Evolutionary conservation across 2,113 vertebrate species (phyloP).

Genomic region (Euleptes europaea): DNA sequence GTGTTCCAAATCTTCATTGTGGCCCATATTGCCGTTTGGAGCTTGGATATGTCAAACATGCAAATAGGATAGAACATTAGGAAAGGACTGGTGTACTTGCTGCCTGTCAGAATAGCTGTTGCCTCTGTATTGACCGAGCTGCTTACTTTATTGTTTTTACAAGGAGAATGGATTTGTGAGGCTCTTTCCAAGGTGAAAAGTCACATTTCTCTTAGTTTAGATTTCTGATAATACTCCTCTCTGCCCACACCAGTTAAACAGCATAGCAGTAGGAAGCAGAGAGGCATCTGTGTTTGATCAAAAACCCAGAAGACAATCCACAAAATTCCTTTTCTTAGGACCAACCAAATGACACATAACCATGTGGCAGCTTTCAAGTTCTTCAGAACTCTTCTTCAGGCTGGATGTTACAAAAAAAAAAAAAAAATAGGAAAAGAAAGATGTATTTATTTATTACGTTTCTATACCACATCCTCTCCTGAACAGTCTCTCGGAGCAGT

Average conservation of each 20-base stretch:
- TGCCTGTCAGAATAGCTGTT: not conserved
- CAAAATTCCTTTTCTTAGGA: too few species aligned
- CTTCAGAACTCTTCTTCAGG: too few species aligned
- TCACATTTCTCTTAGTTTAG: not conserved
- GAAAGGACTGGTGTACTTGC: not conserved
- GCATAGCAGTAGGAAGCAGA: not conserved
- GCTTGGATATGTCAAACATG: not conserved
- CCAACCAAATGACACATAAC: too few species aligned
- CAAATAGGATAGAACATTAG: not conserved
- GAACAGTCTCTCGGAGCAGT: too few species aligned
- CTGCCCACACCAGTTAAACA: not conserved
- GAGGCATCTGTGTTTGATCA: not conserved
- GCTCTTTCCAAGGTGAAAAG: not conserved
- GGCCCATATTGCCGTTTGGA: not conserved
- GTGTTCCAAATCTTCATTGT: not conserved
- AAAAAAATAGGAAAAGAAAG: too few species aligned
- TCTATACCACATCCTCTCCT: too few species aligned
- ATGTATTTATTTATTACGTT: too few species aligned
- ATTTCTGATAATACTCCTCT: not conserved
- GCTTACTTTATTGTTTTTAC: not conserved
- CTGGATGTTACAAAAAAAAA: too few species aligned
- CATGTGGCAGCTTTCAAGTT: too few species aligned
- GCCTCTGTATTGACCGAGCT: not conserved
- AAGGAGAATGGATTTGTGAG: not conserved
- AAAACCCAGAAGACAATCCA: too few species aligned